Conservation (phyloP, 2,797 vertebrate species). For the Channallabes apus region DNA sequence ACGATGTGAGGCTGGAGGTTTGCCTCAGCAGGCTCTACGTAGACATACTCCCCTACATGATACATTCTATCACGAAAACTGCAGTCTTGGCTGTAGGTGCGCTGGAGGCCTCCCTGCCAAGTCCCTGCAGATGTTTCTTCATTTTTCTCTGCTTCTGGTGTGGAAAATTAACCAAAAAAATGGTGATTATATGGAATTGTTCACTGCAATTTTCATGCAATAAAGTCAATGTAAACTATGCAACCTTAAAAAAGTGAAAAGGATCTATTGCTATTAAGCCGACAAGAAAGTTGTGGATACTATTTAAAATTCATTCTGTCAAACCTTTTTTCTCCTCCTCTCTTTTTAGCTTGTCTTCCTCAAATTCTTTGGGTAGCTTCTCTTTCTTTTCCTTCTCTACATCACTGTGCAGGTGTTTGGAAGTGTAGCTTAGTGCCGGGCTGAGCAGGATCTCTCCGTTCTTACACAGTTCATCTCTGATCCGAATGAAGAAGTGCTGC, state of each 20-base stretch:
- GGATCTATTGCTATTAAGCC: not conserved
- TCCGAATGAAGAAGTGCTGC: conserved; percentile 97
- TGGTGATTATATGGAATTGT: not conserved
- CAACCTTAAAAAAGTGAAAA: not conserved
- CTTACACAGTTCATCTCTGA: conserved; percentile 96
- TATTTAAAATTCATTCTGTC: not conserved
- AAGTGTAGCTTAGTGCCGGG: conserved; percentile 93
- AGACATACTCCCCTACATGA: conserved; percentile 95
- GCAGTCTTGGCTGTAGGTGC: conserved; percentile 97
- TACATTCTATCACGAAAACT: conserved; percentile 99
- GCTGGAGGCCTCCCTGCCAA: conserved; percentile 84
- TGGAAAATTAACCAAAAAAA: not conserved
- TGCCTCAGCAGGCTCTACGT: conserved; percentile 92
- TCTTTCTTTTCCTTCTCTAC: conserved; percentile 98
- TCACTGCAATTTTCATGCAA: not conserved
- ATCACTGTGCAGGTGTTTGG: conserved; percentile 93
- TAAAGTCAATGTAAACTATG: not conserved
- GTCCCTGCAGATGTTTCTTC: conserved; percentile 85
- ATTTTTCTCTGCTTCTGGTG: conserved; percentile 93
- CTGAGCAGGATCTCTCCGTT: conserved; percentile 97
- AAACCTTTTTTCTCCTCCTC: conserved; percentile 96
- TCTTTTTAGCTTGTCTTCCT: conserved; percentile 95
- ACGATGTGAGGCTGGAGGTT: conserved; percentile 95
- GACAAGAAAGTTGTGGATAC: not conserved
- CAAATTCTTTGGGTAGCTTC: conserved; percentile 94